A percentile compares a stretch with the other conserved stretches of the same genome.
phyloP scores from a whole-genome alignment of 2,888 invertebrate species.

The Melanotus villosus region DNA sequence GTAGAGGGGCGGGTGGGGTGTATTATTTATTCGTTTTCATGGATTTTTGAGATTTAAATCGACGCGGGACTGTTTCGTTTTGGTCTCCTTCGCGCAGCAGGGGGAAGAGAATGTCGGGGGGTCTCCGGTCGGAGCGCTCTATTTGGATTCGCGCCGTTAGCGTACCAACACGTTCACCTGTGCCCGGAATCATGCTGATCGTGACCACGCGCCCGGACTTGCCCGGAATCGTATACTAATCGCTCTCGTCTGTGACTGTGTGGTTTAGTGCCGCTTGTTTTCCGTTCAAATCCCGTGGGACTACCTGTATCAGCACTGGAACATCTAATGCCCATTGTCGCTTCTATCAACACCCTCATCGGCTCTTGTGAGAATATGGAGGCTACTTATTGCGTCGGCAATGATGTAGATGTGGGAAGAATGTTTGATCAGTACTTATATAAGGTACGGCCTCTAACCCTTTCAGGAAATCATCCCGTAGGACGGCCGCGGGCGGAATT shows the following conservation, averaged over 20 bases:
- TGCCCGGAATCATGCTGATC: conserved; percentile 63
- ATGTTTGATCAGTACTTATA: conserved; percentile 79
- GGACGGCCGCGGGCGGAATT: not conserved
- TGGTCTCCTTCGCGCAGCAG: conserved; percentile 64
- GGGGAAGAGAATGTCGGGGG: conserved; percentile 60
- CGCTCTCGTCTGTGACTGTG: conserved; percentile 42
- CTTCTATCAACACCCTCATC: conserved; percentile 70
- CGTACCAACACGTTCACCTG: conserved; percentile 56
- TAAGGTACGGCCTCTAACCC: conserved; percentile 69
- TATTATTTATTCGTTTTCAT: conserved; percentile 70
- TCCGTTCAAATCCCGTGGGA: conserved; percentile 54
- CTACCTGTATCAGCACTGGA: conserved; percentile 66
- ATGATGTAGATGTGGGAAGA: conserved; percentile 74
- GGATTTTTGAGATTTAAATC: conserved; percentile 70
- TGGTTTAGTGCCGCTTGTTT: conserved; percentile 54
- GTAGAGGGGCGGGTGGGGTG: conserved; percentile 55
- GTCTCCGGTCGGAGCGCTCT: conserved; percentile 63
- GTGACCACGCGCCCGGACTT: conserved; percentile 61
- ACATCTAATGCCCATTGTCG: conserved; percentile 70
- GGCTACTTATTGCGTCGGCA: conserved; percentile 75
- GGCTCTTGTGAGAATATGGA: conserved; percentile 73
- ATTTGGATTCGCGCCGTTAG: conserved; percentile 62
- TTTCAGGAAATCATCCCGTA: no score
- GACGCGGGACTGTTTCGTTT: conserved; percentile 67
- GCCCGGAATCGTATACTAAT: conserved; percentile 51